These are phyloP conservation scores for Aspidiotus destructor DNA, from an alignment of 2,888 invertebrate genomes.

Conservation along the genomic window DNA sequence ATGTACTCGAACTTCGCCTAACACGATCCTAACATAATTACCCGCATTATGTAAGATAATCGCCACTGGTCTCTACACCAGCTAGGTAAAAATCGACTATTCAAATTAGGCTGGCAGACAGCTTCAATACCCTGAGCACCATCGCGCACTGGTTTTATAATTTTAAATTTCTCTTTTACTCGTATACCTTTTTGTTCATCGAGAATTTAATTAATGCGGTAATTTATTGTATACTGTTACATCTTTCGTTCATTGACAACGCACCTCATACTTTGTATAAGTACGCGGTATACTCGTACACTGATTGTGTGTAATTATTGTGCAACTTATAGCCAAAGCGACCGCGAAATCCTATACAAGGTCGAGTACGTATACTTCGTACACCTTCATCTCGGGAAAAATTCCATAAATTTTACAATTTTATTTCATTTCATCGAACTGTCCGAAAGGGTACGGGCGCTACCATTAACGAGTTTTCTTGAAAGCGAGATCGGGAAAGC, in stretches of 20 bases:
- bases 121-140: background rate
- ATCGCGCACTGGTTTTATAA: slow-evolving; percentile 4
- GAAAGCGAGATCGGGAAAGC: no score
- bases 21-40: slow-evolving; percentile 32
- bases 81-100: slow-evolving; percentile 16
- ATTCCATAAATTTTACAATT: no score
- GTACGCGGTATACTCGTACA: no score
- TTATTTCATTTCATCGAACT: no score
- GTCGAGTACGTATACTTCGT: no score
- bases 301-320: no score
- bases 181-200: background rate
- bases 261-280: no score
- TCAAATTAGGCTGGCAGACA: slow-evolving; percentile 22
- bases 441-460: no score
- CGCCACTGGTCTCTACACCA: slow-evolving; percentile 29
- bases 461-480: no score
- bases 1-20: slow-evolving; percentile 18
- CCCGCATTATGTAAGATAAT: slow-evolving; percentile 32
- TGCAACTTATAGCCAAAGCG: no score
- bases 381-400: no score
- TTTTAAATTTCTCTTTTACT: background rate
- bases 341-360: no score
- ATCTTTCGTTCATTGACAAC: slow-evolving; percentile 1
- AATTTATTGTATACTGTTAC: slow-evolving; percentile 26
- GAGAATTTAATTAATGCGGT: slow-evolving; percentile 25